These are phyloP conservation scores for Dynastes maya DNA, from an alignment of 2,888 invertebrate genomes.

Conservation along the genomic window DNA sequence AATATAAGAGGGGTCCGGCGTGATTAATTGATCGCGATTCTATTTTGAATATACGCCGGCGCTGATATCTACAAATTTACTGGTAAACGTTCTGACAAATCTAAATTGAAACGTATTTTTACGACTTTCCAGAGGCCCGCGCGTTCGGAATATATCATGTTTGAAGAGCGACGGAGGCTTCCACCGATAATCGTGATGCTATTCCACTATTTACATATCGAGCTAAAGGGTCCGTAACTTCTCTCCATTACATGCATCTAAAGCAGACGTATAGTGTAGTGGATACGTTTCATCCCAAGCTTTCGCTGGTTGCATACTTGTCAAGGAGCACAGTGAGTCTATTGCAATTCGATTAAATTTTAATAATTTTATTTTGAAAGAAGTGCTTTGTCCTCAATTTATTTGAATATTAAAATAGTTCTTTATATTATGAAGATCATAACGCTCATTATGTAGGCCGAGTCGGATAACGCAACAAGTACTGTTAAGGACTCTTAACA, in stretches of 20 bases:
- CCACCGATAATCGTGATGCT: slow-evolving; percentile 41
- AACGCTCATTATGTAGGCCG: too few species aligned
- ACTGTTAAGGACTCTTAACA: too few species aligned
- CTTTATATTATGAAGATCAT: too few species aligned
- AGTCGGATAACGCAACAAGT: too few species aligned
- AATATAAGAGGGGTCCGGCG: slow-evolving; percentile 17
- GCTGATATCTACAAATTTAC: slow-evolving; percentile 44
- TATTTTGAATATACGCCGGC: slow-evolving; percentile 47
- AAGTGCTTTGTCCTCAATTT: too few species aligned
- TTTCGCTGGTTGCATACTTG: neutral
- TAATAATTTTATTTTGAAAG: too few species aligned
- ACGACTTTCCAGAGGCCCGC: slow-evolving; percentile 32
- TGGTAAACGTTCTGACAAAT: slow-evolving; percentile 45
- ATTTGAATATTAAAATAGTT: too few species aligned
- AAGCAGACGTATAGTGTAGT: slow-evolving; percentile 6
- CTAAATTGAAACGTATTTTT: slow-evolving; percentile 47
- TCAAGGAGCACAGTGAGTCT: neutral
- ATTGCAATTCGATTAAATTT: too few species aligned
- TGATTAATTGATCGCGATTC: slow-evolving; percentile 50
- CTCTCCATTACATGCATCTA: slow-evolving; percentile 26
- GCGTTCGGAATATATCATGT: slow-evolving; percentile 38
- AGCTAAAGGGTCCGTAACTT: slow-evolving; percentile 38
- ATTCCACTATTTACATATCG: slow-evolving; percentile 38
- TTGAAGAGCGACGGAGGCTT: slow-evolving; percentile 24
- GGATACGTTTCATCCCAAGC: neutral